phyloP scores from a whole-genome alignment of 2,113 vertebrate genomes.

The Bujurquina vittata region DNA sequence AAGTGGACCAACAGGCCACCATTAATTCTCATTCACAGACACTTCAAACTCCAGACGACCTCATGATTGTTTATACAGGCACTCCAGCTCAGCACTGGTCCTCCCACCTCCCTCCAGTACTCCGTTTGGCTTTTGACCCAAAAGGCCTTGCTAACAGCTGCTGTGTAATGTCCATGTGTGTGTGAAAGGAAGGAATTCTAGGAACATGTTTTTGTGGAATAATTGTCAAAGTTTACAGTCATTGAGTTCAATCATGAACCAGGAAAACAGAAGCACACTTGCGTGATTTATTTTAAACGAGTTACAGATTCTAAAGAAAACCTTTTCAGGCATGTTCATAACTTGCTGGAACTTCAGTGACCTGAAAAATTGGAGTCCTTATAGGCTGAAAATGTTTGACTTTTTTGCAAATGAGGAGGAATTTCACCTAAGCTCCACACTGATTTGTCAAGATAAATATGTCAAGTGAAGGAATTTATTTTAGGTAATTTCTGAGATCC shows the following conservation, averaged over 20 bases:
- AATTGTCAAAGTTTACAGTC: constrained; percentile 8
- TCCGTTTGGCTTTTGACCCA: constrained; percentile 49
- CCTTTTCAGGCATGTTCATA: neutral
- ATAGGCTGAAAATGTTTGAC: neutral
- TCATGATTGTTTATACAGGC: constrained; percentile 69
- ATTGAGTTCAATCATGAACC: neutral
- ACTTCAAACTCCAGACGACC: constrained; percentile 72
- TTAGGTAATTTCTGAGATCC: neutral
- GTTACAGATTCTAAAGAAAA: neutral
- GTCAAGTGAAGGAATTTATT: neutral
- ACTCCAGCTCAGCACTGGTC: constrained; percentile 59
- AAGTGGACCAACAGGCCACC: neutral
- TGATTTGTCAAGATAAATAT: neutral
- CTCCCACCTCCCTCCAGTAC: constrained; percentile 52
- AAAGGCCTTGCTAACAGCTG: constrained; percentile 51
- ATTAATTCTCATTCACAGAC: constrained; percentile 59
- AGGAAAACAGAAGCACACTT: neutral
- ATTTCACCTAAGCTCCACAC: neutral
- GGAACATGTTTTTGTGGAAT: constrained; percentile 4
- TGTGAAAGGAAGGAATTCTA: constrained; percentile 30
- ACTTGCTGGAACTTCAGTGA: neutral
- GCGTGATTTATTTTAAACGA: constrained; percentile 13
- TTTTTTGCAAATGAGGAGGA: neutral
- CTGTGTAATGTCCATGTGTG: constrained; percentile 45
- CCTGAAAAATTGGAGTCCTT: neutral